phyloP scores from a whole-genome alignment of 2,797 vertebrate genomes.

The Syngnathus rostellatus region DNA sequence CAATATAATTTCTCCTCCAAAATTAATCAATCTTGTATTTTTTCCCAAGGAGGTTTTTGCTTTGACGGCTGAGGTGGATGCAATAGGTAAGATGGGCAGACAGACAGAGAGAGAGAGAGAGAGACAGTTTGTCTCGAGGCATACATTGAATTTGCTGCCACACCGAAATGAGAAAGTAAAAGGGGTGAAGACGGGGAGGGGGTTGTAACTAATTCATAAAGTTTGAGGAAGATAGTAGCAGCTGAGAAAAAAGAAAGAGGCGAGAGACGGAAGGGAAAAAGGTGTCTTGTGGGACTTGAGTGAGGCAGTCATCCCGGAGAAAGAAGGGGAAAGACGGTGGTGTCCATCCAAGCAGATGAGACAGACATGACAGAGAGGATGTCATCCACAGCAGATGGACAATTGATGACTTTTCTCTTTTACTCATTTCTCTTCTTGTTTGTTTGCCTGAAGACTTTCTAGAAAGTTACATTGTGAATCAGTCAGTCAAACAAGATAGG shows the following conservation, averaged over 20 bases:
- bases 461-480: conserved; percentile 61
- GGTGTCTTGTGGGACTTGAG: conserved; percentile 70
- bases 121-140: conserved; percentile 48
- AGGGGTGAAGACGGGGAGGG: too few species aligned
- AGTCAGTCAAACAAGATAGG: not conserved
- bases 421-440: conserved; percentile 37
- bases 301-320: conserved; percentile 67
- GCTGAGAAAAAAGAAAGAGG: conserved; percentile 47
- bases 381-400: conserved; percentile 71
- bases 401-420: conserved; percentile 68
- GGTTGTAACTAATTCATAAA: conserved; percentile 81
- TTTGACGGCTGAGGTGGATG: conserved; percentile 1
- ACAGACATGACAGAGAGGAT: conserved; percentile 73
- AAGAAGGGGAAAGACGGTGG: conserved; percentile 56
- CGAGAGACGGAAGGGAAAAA: conserved; percentile 45
- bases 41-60: not conserved
- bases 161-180: conserved; percentile 51
- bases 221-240: conserved; percentile 66
- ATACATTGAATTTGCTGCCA: conserved; percentile 61
- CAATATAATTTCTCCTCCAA: conserved; percentile 18
- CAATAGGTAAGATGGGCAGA: not conserved
- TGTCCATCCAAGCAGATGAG: conserved; percentile 73
- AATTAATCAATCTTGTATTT: conserved; percentile 2
- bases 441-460: conserved; percentile 61
- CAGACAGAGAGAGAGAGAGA: not conserved